Percentiles rank a stretch among this genome's conserved stretches.
These are phyloP conservation scores for Rhagologus leucostigma DNA, from an alignment of 2,113 vertebrate species.

Conservation along the genomic window DNA sequence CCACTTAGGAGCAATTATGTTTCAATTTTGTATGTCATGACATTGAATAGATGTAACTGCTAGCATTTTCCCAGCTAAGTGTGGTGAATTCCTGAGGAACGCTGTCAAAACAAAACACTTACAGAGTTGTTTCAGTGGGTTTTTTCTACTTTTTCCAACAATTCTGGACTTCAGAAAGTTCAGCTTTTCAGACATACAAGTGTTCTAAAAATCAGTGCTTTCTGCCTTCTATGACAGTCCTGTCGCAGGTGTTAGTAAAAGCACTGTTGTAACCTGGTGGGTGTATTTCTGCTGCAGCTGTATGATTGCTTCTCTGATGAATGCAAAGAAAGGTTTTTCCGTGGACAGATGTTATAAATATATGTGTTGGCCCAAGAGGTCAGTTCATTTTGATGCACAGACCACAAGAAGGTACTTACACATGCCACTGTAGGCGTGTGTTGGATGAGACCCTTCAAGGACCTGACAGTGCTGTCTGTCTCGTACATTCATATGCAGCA, in stretches of 20 bases:
- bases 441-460: background rate
- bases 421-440: background rate
- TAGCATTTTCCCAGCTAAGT: conserved; percentile 60
- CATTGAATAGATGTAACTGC: conserved; percentile 70
- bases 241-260: background rate
- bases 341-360: conserved; percentile 14
- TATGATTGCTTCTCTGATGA: background rate
- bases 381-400: conserved; percentile 17
- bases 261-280: background rate
- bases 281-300: background rate
- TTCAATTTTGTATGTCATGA: conserved; percentile 72
- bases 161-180: conserved; percentile 36
- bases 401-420: background rate
- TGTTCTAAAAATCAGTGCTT: background rate
- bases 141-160: background rate
- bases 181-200: background rate
- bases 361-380: background rate
- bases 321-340: background rate
- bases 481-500: background rate
- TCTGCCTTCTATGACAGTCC: background rate
- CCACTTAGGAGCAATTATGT: conserved; percentile 73
- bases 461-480: background rate
- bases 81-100: conserved; percentile 63
- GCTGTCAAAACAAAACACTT: conserved; percentile 67
- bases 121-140: background rate